phyloP scores from a whole-genome alignment of 1,140 invertebrate genomes.

The Cotesia chilonis region DNA sequence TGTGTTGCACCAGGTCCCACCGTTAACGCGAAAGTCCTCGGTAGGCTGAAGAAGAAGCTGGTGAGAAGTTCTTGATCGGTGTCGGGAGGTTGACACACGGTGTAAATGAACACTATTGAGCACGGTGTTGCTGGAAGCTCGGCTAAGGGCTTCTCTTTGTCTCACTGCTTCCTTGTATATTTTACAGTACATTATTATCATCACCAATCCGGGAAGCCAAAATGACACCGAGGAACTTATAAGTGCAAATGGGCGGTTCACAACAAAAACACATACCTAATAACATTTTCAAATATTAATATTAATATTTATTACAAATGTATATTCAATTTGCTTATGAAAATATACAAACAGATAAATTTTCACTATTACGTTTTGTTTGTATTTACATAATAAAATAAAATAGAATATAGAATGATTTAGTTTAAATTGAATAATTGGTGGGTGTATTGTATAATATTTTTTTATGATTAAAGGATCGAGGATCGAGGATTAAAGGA shows the following conservation, averaged over 20 bases:
- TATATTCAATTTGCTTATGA: too few relatives aligned
- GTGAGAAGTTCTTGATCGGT: conserved; percentile 67
- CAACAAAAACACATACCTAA: conserved; percentile 83
- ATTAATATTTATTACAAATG: too few relatives aligned
- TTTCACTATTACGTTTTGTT: too few relatives aligned
- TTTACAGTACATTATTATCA: conserved; percentile 90
- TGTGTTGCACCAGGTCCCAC: conserved; percentile 51
- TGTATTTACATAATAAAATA: too few relatives aligned
- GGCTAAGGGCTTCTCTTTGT: conserved; percentile 83
- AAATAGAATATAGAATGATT: too few relatives aligned
- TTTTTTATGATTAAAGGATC: too few relatives aligned
- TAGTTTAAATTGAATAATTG: too few relatives aligned
- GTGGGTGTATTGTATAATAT: too few relatives aligned
- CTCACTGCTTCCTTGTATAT: conserved; percentile 91
- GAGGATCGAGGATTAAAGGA: too few relatives aligned
- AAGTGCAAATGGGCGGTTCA: conserved; percentile 88
- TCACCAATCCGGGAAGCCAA: conserved; percentile 93
- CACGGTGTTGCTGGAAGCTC: conserved; percentile 82
- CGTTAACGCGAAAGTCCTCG: conserved; percentile 55
- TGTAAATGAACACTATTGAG: conserved; percentile 82
- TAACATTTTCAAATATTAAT: background rate
- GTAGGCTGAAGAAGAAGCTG: conserved; percentile 74
- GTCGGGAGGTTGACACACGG: conserved; percentile 61
- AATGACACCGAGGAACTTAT: conserved; percentile 92
- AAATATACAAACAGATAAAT: too few relatives aligned